phyloP scores from a whole-genome alignment of 1,140 invertebrate species.

The Triops cancriformis region DNA sequence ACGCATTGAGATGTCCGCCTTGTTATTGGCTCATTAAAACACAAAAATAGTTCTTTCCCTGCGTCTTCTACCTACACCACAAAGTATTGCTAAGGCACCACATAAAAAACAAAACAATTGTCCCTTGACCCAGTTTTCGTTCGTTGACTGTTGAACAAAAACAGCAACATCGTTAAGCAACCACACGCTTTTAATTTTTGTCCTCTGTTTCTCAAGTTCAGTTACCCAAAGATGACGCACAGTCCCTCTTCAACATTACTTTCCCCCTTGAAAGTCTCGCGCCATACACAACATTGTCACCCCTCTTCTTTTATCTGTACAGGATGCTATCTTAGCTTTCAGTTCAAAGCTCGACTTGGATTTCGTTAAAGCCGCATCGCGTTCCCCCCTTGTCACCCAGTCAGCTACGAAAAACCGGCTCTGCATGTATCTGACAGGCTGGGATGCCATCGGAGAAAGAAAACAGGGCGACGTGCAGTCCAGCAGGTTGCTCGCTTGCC shows the following conservation, averaged over 20 bases:
- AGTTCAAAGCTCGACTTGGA: background rate
- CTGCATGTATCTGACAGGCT: background rate
- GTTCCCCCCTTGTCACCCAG: background rate
- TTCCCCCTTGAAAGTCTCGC: background rate
- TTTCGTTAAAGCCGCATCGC: background rate
- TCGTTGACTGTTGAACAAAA: background rate
- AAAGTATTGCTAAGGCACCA: background rate
- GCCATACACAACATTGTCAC: background rate
- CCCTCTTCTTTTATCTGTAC: background rate
- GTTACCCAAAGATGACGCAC: background rate
- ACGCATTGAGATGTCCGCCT: background rate
- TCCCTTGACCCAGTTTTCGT: conserved; percentile 16
- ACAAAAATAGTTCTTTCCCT: background rate
- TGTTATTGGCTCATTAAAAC: background rate
- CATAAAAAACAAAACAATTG: background rate
- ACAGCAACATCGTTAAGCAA: background rate
- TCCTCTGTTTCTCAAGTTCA: background rate
- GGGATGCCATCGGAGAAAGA: background rate
- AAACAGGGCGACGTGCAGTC: background rate
- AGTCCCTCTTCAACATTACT: background rate
- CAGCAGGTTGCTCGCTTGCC: background rate
- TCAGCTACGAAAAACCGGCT: background rate
- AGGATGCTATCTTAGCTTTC: background rate
- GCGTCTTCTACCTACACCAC: background rate
- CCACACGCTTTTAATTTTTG: background rate